These are phyloP conservation scores for Brachypalpus laphriformis DNA, from an alignment of 2,888 invertebrate species.

Conservation along the genomic window DNA sequence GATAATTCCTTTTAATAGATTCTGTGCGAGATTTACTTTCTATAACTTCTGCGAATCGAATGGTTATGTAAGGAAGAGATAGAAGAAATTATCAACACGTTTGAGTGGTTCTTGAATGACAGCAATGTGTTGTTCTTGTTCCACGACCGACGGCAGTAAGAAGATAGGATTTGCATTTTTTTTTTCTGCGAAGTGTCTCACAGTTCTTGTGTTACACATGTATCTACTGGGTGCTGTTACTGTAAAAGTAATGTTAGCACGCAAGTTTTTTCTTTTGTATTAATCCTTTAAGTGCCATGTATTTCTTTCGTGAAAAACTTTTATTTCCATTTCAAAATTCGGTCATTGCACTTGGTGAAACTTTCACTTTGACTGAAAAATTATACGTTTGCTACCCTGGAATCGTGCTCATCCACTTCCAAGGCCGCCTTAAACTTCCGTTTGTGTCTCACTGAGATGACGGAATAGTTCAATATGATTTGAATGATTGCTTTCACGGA, in stretches of 20 bases:
- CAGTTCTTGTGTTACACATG: slow-evolving; percentile 12
- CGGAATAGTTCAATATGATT: too few relatives aligned
- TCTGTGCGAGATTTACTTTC: slow-evolving; percentile 5
- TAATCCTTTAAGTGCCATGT: neutral
- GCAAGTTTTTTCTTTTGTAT: neutral
- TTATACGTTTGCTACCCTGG: too few relatives aligned
- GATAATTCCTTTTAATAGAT: neutral
- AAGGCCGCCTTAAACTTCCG: too few relatives aligned
- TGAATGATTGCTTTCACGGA: too few relatives aligned
- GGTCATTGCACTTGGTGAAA: too few relatives aligned
- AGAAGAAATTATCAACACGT: neutral
- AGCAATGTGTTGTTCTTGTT: slow-evolving; percentile 32
- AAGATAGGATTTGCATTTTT: neutral
- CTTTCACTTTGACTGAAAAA: too few relatives aligned
- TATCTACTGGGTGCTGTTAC: neutral
- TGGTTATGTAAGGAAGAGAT: neutral
- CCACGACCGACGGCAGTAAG: neutral
- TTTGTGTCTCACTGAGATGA: too few relatives aligned
- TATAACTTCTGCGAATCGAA: slow-evolving; percentile 7
- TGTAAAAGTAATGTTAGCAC: slow-evolving; percentile 20
- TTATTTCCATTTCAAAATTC: too few relatives aligned
- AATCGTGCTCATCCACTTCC: too few relatives aligned
- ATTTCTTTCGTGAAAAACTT: neutral
- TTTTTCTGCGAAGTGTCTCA: neutral
- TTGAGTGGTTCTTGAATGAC: slow-evolving; percentile 10